Evolutionary conservation across 2,888 invertebrate species (phyloP).

Genomic region (Cheiracanthium punctorium): DNA sequence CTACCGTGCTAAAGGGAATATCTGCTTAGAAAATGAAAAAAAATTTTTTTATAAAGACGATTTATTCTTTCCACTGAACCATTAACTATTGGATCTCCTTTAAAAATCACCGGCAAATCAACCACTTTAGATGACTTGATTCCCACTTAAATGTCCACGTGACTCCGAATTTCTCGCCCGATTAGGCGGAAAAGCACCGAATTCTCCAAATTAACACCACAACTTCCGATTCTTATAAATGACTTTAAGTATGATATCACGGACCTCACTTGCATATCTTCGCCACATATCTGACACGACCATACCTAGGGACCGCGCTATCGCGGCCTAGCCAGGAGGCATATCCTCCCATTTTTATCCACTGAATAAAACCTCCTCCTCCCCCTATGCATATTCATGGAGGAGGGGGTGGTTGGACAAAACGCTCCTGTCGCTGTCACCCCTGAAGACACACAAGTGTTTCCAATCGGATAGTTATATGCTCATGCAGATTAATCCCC

Average conservation of each 20-base stretch:
- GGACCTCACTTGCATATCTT: constrained; percentile 2
- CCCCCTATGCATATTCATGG: constrained; percentile 66
- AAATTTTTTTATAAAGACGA: too few species aligned
- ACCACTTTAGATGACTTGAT: too few species aligned
- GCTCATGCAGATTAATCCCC: constrained; percentile 69
- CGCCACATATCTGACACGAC: constrained; percentile 46
- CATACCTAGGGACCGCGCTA: constrained; percentile 34
- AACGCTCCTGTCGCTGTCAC: constrained; percentile 56
- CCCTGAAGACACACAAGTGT: constrained; percentile 67
- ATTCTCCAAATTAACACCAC: background rate
- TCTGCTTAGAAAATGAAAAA: too few species aligned
- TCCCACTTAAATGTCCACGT: too few species aligned
- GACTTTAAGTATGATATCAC: constrained; percentile 60
- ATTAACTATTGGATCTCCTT: too few species aligned
- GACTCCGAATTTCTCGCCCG: too few species aligned
- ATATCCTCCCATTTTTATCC: constrained; percentile 53
- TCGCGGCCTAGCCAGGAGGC: constrained; percentile 57
- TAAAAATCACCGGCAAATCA: too few species aligned
- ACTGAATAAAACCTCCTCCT: constrained; percentile 52
- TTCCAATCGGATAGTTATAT: constrained; percentile 70
- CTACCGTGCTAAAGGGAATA: too few species aligned
- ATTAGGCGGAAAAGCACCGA: background rate
- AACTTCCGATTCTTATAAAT: constrained; percentile 17
- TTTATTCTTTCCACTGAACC: too few species aligned
- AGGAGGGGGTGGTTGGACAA: constrained; percentile 46